A percentile compares a stretch with the other conserved stretches of the same genome.
These are phyloP conservation scores for Nannobrachium achirus DNA, from an alignment of 2,113 vertebrate species.

Conservation along the genomic window DNA sequence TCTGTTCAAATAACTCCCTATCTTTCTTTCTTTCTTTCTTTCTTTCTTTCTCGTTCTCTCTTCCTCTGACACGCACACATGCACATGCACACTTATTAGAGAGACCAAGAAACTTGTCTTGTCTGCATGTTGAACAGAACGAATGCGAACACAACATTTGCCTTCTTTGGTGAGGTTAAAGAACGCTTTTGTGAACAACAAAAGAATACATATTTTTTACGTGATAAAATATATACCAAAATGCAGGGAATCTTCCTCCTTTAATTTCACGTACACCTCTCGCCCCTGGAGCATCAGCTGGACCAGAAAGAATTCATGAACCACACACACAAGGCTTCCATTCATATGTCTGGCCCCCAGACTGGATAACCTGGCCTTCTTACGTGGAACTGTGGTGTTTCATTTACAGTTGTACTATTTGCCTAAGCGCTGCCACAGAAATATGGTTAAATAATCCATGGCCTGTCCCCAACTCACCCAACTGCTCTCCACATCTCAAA, in stretches of 20 bases:
- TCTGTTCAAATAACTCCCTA: neutral
- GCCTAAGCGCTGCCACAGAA: conserved; percentile 23
- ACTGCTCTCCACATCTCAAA: neutral
- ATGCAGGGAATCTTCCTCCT: too few relatives aligned
- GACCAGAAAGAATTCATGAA: conserved; percentile 61
- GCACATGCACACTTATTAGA: conserved; percentile 8
- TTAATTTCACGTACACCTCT: conserved; percentile 67
- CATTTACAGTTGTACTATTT: conserved; percentile 58
- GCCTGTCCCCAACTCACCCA: neutral
- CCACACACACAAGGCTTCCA: conserved; percentile 60
- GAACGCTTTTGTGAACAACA: too few relatives aligned
- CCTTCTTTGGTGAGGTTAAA: too few relatives aligned
- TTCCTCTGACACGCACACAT: conserved; percentile 6
- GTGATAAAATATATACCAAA: too few relatives aligned
- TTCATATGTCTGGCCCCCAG: conserved; percentile 59
- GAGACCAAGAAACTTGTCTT: too few relatives aligned
- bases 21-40: conserved; percentile 15
- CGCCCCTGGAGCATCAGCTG: conserved; percentile 76
- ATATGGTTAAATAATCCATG: conserved; percentile 4
- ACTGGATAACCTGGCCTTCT: conserved; percentile 22
- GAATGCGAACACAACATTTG: too few relatives aligned
- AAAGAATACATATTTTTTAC: too few relatives aligned
- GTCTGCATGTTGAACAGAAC: too few relatives aligned
- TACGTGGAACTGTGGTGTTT: conserved; percentile 30
- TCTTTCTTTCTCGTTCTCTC: conserved; percentile 12